Evolutionary conservation across 2,888 invertebrate species (phyloP).

Genomic region (Sepioteuthis lessoniana): DNA sequence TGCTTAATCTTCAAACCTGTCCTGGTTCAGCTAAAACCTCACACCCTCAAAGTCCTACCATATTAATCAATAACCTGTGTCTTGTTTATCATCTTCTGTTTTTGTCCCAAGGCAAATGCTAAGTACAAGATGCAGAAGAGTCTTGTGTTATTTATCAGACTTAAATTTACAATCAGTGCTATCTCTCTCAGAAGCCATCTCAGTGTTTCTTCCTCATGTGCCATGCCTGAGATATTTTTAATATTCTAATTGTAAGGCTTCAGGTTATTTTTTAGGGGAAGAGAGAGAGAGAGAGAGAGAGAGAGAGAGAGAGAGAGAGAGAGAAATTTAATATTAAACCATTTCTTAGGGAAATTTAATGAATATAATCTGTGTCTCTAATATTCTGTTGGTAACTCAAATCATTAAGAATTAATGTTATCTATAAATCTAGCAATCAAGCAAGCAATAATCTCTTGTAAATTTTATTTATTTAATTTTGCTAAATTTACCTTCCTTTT

Average conservation of each 20-base stretch:
- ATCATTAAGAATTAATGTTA: no score
- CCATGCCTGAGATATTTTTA: background rate
- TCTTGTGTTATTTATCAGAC: background rate
- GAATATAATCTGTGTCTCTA: no score
- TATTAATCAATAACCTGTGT: background rate
- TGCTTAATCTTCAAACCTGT: background rate
- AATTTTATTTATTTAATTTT: no score
- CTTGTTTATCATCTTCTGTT: background rate
- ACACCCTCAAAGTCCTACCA: background rate
- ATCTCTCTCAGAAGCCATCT: background rate
- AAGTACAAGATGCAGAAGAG: background rate
- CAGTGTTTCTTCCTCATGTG: background rate
- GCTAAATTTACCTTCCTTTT: no score
- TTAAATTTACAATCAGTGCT: background rate
- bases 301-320: no score
- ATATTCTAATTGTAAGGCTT: background rate
- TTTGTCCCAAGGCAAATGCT: background rate
- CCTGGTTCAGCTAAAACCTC: background rate
- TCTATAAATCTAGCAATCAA: no score
- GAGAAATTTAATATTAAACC: no score
- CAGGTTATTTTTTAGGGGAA: no score
- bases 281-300: no score
- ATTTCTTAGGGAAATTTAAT: no score
- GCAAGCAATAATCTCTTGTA: no score
- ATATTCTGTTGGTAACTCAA: no score